Base-by-base conservation (phyloP, 2,797 vertebrate species). In the Chrysocyon brachyurus region DNA sequence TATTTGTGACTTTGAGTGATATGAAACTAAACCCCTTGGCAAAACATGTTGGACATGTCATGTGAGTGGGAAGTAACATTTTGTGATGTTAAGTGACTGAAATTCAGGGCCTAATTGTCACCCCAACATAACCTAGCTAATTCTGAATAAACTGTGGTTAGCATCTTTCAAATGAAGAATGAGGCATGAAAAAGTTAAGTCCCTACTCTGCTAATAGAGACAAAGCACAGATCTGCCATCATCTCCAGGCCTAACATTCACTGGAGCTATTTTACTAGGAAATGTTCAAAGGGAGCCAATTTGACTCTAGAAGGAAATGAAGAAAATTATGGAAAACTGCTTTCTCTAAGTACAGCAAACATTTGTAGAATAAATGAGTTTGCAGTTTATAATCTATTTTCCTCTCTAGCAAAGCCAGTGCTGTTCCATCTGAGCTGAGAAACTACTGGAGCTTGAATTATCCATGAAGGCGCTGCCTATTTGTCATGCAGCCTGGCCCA, bases 361-460 rank as follows among this genome's bases (percentile, higher is more conserved):
- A 97, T 96, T 96, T 96, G 90, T 92, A 96, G 96, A 94, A 97
- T 93, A 97, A 97, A 97, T 97, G 82, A 96, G 94, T 77, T 91
- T 97, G 77, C 54, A 49, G 84, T 91, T 92, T 91, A 31, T 96
- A 96, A 97, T 97, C 93, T 97, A 93, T 95, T 82, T 91, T 95
- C 85, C 92, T 79, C 78, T 33, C 61, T 93, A 73, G 61, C 94
- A 97, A 90, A 90, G 78, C 96, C 70, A 6, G 94, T 49, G 52
- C 77, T 89, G 5, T 81, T 98, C 73, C 93, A 40, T 59, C 92
- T 91, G 87, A 98, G 72, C 96, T 87, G 90, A 95, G 96, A 96
- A 96, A 92, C 61, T 97, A 31, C 59, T 95, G 94, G 57, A 79
- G 68, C 61, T 97, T 97, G 95, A 98, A 98, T 98, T 97, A 94